Conservation (phyloP, 2,113 vertebrate genomes). For the Herpailurus yagouaroundi region DNA sequence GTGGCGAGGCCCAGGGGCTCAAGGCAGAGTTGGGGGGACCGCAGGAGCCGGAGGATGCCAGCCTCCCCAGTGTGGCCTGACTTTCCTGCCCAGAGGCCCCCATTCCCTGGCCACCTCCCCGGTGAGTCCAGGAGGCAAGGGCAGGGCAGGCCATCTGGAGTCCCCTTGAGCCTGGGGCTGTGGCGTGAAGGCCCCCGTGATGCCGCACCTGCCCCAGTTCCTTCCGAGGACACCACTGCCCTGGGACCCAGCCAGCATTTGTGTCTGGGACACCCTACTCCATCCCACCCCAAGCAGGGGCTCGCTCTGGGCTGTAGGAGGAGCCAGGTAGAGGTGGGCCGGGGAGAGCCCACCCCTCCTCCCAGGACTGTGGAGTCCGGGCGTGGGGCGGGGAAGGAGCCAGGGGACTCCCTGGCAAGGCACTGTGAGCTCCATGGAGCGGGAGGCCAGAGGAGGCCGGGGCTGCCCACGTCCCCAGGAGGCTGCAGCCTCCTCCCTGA, state of each 20-base stretch:
- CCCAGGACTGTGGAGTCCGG: background rate
- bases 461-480: background rate
- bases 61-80: background rate
- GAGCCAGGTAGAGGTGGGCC: fast-evolving
- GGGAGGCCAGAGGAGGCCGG: background rate
- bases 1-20: background rate
- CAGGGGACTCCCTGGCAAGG: fast-evolving
- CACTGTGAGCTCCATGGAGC: background rate
- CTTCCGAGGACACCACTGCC: background rate
- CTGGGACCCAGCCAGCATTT: fast-evolving
- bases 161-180: background rate
- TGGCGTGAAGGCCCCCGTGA: fast-evolving
- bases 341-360: background rate
- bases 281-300: fast-evolving
- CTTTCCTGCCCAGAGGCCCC: background rate
- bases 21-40: background rate
- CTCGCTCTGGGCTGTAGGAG: background rate
- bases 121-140: background rate
- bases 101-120: background rate
- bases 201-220: fast-evolving
- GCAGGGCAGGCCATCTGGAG: background rate
- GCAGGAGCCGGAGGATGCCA: background rate
- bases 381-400: background rate
- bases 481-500: background rate
- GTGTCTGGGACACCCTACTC: background rate